Evolutionary conservation across 2,113 vertebrate genomes (phyloP).

Genomic region (Pterocles gutturalis): DNA sequence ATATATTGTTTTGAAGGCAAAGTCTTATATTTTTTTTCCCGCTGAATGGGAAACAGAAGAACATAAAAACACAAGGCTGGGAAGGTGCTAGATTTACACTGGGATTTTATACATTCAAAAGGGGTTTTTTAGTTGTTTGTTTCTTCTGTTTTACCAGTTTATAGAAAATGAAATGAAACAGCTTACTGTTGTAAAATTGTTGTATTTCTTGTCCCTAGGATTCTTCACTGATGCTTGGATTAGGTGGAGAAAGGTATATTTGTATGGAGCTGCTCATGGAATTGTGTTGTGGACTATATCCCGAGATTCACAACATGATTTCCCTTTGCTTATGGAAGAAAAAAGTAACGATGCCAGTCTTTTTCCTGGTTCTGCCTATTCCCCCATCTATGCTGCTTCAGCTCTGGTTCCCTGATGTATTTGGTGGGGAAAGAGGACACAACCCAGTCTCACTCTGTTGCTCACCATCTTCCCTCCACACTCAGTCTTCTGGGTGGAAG

Average conservation of each 20-base stretch:
- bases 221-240: not conserved
- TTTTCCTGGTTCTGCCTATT: not conserved
- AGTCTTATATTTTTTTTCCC: not conserved
- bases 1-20: not conserved
- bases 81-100: not conserved
- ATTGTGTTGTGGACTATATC: not conserved
- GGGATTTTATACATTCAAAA: not conserved
- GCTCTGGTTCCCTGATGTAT: rapidly evolving
- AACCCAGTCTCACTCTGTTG: not conserved
- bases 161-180: not conserved
- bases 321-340: not conserved
- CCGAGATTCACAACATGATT: not conserved
- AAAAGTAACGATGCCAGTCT: not conserved
- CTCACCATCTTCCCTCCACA: not conserved
- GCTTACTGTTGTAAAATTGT: not conserved
- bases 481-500: not conserved
- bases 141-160: not conserved
- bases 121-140: not conserved
- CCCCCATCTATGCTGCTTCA: not conserved
- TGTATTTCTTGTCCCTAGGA: not conserved
- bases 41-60: not conserved
- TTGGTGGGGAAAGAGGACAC: not conserved
- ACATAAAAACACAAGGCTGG: not conserved
- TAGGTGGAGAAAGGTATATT: not conserved
- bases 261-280: not conserved